Evolutionary conservation across 2,113 vertebrate genomes (phyloP), one percentile per base, ranked within the genome.

Genomic region (Pseudolaguvia tuberculata): DNA sequence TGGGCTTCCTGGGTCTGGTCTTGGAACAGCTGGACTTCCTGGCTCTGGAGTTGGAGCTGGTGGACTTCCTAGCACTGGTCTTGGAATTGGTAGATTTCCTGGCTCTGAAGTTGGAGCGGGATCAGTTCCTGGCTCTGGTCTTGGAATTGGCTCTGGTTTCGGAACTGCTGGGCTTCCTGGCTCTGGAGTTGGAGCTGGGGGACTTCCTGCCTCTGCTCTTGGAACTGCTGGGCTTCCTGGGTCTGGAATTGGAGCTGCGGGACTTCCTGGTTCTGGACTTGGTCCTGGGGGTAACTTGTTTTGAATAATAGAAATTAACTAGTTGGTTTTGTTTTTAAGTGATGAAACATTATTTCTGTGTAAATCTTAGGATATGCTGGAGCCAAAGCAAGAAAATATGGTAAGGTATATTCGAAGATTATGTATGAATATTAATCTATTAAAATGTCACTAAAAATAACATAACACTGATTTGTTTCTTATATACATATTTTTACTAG

Each of bases 331-430:
- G 21, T 42, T 35, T 35, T 4, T 35, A 35, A 35, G 31, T 35
- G 31, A 35, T 35, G 31, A 35, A 6, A 35, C 31, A 4, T 4
- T 35, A 35, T 35, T 35, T 35, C 31, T 35, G 31, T 42, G 11
- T 14, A 51, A 53, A 10, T 79, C 73, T 70, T 53, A 82, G 80
- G 53, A 70, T 79, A 79, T 77, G 80, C 77, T 58, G 80, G 57
- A 61, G 80, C 80, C 31, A 82, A 82, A 82, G 80, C 80, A 59
- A 29, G 77, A 53, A 82, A 82, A 82, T 82, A 82, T 67, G 80
- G 80, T 82, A 77, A 51, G n/a, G n/a, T n/a, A n/a, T n/a, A 51
- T 55, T 6, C 0, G 20, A 2, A 4, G 23, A 4, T 15, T 47
- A 65, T 35, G 35, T 17, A 51, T 53, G 29, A 18, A 69, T 7